Conservation (phyloP, 2,797 vertebrate species). For the Molossus alvarezi region DNA sequence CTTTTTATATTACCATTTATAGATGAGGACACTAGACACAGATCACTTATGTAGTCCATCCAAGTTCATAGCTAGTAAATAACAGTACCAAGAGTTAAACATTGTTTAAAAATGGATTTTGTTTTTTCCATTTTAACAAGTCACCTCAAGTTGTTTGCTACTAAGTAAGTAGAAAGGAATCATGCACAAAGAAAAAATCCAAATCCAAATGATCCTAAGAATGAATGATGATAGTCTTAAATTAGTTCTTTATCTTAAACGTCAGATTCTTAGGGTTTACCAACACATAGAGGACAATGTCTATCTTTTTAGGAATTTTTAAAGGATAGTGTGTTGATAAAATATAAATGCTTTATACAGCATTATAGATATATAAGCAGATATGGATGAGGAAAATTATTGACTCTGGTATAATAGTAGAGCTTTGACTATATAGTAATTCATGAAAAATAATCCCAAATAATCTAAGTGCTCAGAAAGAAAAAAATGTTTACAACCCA, state of each 20-base stretch:
- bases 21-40: neutral
- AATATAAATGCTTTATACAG: slow-evolving; percentile 16
- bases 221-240: slow-evolving; percentile 54
- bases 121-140: slow-evolving; percentile 12
- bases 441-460: slow-evolving; percentile 44
- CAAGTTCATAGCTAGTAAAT: neutral
- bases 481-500: slow-evolving; percentile 47
- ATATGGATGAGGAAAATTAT: slow-evolving; percentile 11
- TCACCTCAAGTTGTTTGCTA: slow-evolving; percentile 21
- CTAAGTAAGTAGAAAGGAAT: neutral
- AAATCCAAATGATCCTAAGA: slow-evolving; percentile 35
- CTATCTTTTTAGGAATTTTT: neutral
- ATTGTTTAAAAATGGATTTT: neutral
- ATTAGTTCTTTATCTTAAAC: slow-evolving; percentile 52
- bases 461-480: slow-evolving; percentile 36
- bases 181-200: neutral
- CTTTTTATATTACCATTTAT: slow-evolving; percentile 13
- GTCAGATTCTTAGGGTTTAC: neutral
- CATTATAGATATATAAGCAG: neutral
- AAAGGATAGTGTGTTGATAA: slow-evolving; percentile 44
- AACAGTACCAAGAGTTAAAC: neutral
- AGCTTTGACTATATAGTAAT: slow-evolving; percentile 41
- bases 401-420: neutral
- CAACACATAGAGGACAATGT: neutral
- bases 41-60: neutral